Conservation (phyloP, 2,888 invertebrate genomes). For the Aricia artaxerxes region DNA sequence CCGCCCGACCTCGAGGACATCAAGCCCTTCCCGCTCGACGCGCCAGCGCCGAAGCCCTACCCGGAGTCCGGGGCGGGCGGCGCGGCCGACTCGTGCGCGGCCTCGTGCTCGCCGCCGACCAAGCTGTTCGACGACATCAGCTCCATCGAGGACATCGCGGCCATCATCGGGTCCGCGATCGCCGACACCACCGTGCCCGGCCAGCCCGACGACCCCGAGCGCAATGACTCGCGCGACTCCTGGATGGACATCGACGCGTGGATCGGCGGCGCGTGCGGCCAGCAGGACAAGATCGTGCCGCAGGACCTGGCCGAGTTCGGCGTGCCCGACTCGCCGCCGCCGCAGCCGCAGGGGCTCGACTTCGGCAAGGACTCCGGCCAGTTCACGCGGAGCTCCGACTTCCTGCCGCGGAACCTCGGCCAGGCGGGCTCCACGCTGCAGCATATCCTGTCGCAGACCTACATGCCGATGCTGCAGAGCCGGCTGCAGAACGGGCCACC, state of each 20-base stretch:
- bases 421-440: constrained; percentile 87
- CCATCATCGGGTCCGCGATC: constrained; percentile 93
- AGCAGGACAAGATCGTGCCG: constrained; percentile 84
- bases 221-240: constrained; percentile 86
- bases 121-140: constrained; percentile 84
- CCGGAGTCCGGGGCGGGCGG: constrained; percentile 77
- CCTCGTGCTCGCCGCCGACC: constrained; percentile 74
- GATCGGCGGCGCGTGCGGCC: constrained; percentile 90
- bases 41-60: constrained; percentile 73
- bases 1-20: constrained; percentile 82
- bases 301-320: constrained; percentile 86
- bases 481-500: constrained; percentile 89
- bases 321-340: constrained; percentile 82
- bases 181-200: constrained; percentile 93
- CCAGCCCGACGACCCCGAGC: constrained; percentile 86
- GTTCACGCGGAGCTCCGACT: constrained; percentile 73
- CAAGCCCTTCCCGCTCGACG: constrained; percentile 80
- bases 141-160: constrained; percentile 90
- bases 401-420: constrained; percentile 71
- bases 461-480: constrained; percentile 90
- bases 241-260: constrained; percentile 95
- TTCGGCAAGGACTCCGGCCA: constrained; percentile 65
- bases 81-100: constrained; percentile 81
- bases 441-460: constrained; percentile 87
- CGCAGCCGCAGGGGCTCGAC: constrained; percentile 75